Conservation (phyloP, 2,113 vertebrate genomes). For the Vireo altiloquus region DNA sequence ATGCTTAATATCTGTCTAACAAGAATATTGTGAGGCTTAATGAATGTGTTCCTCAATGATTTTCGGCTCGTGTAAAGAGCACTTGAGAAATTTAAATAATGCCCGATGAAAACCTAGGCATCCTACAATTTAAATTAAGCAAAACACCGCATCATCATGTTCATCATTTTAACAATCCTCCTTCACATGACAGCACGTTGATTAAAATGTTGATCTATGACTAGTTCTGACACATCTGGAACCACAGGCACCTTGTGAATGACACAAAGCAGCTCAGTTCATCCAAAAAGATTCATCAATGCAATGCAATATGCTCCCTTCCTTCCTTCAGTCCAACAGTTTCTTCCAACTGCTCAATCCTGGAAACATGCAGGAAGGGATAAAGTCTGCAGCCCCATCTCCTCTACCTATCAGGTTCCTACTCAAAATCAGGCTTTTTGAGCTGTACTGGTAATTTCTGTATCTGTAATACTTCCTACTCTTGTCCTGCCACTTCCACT, state of each 20-base stretch:
- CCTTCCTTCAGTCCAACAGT: neutral
- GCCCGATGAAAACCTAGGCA: neutral
- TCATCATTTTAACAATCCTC: neutral
- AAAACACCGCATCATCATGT: neutral
- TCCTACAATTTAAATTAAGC: neutral
- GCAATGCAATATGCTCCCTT: neutral
- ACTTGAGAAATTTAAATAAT: neutral
- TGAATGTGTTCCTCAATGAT: neutral
- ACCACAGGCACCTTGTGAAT: neutral
- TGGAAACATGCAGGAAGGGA: neutral
- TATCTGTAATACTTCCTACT: neutral
- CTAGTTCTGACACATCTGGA: neutral
- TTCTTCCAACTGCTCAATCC: neutral
- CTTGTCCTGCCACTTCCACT: neutral
- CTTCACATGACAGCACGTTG: neutral
- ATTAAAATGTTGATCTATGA: neutral
- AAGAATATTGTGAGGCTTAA: neutral
- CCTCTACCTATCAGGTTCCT: neutral
- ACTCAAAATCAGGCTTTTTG: neutral
- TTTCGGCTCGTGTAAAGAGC: neutral
- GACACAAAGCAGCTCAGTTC: neutral
- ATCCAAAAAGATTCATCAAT: neutral
- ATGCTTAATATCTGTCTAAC: neutral
- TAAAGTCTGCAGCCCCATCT: neutral
- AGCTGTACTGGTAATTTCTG: neutral